Base-by-base conservation (phyloP, 2,888 invertebrate species). In the Platycnemis pennipes region DNA sequence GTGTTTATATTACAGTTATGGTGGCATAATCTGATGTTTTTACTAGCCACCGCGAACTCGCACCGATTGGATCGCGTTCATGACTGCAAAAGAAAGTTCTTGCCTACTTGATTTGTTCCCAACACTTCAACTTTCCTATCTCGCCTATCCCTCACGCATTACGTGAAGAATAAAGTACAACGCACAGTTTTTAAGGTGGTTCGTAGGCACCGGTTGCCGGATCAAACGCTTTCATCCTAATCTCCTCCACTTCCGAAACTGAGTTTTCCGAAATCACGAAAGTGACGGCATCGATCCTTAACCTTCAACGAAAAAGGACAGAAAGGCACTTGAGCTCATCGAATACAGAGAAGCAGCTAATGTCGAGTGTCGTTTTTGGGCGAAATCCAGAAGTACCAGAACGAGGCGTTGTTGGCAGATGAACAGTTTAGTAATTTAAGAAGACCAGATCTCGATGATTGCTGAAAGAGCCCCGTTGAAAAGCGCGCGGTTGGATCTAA, bases 361-460 rank as follows among this genome's bases (percentile, higher is more conserved):
- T 31, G 56, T 31, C 56, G 56, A 56, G 42, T 42, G 53, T 49
- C 19, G 8, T 37, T 53, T 56, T 89, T 89, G 56, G 89, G 56
- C 5, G 37, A 11, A 56, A 56, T 89, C 89, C 89, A 89, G 42
- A 49, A 56, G 56, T 42, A 56, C 37, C 89, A 89, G 89, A 49
- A 77, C 26, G 89, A 19, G 56, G 26, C 56, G 56, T 22, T 0
- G 42, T 56, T 56, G 89, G 42, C 56, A 89, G 42, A 11, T 37
- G 22, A 37, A 46, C 46, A 44, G n/a, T 44, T 46, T n/a, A 45
- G 87, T 16, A 87, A 87, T 87, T 45, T 87, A 87, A 87, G 87
- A 5, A 46, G 45, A 87, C 37, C 45, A 87, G n/a, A 46, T 45
- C n/a, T 46, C 26, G 77, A 37, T 37, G 77, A 13, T 37, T 37